A percentile compares a stretch with the other conserved stretches of the same genome.
These are phyloP conservation scores for Candoia aspera DNA, from an alignment of 2,113 vertebrate genomes.

Conservation along the genomic window DNA sequence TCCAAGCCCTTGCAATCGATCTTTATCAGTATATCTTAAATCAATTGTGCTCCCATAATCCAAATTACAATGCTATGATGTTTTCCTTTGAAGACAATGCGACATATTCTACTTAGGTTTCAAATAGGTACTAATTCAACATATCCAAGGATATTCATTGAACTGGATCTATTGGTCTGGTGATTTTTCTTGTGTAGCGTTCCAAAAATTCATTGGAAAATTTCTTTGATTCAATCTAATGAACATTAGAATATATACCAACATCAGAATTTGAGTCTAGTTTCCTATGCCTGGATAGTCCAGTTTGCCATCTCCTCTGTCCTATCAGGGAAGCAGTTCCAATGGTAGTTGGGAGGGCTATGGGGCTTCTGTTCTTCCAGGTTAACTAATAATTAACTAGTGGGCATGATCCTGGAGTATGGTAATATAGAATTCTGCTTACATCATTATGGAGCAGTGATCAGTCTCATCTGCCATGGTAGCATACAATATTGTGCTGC, in stretches of 20 bases:
- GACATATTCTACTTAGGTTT: constrained; percentile 51
- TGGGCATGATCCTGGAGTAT: neutral
- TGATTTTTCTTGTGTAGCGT: neutral
- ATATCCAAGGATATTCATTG: constrained; percentile 40
- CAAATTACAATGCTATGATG: constrained; percentile 58
- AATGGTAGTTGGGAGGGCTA: neutral
- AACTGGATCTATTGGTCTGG: constrained; percentile 12
- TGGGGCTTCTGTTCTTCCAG: neutral
- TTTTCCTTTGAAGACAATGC: constrained; percentile 60
- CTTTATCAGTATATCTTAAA: constrained; percentile 88
- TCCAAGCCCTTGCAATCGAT: constrained; percentile 82
- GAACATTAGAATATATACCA: neutral
- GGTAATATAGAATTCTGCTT: neutral
- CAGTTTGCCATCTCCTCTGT: neutral
- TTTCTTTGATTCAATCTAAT: neutral
- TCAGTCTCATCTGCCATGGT: neutral
- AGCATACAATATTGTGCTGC: neutral
- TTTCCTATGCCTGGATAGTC: neutral
- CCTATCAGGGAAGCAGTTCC: neutral
- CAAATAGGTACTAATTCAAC: constrained; percentile 54
- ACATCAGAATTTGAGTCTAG: neutral
- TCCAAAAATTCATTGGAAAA: neutral
- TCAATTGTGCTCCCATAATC: constrained; percentile 81
- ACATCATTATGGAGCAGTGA: neutral
- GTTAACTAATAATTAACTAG: neutral